Conservation (phyloP, 2,888 invertebrate species). For the Epiblema foenella region DNA sequence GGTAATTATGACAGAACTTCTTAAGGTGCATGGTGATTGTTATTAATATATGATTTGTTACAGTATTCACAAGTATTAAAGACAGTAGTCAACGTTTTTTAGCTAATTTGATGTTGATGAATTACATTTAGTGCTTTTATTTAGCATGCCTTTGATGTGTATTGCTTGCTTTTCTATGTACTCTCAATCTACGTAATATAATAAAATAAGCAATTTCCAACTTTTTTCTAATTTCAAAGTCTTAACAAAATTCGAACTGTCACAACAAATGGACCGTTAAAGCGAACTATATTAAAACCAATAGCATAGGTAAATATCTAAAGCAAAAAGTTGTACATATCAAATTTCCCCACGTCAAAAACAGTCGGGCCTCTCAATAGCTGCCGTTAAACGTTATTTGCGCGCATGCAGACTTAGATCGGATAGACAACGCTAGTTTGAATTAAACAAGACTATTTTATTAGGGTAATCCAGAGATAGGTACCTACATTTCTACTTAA, state of each 20-base stretch:
- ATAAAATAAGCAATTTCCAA: too few species aligned
- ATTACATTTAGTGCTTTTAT: too few species aligned
- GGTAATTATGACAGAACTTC: too few species aligned
- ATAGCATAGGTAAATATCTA: conserved; percentile 11
- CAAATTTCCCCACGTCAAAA: conserved; percentile 34
- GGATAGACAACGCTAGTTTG: conserved; percentile 4
- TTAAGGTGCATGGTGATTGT: too few species aligned
- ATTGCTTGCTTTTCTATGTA: too few species aligned
- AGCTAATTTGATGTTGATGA: too few species aligned
- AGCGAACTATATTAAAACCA: conserved; percentile 9
- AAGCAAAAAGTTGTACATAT: conserved; percentile 30
- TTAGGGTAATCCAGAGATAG: neutral
- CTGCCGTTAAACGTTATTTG: conserved; percentile 28
- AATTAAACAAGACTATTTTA: neutral
- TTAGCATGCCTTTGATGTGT: too few species aligned
- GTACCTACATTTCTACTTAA: too few species aligned
- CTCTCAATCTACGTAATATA: too few species aligned
- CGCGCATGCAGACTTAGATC: neutral
- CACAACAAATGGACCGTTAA: neutral
- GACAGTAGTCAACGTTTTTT: too few species aligned
- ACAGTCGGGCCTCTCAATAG: conserved; percentile 25
- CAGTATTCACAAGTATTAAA: too few species aligned
- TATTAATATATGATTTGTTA: too few species aligned
- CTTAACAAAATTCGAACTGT: conserved; percentile 6
- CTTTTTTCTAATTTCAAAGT: neutral